Base-by-base conservation (phyloP, 2,888 invertebrate genomes). In the Lymantria dispar region DNA sequence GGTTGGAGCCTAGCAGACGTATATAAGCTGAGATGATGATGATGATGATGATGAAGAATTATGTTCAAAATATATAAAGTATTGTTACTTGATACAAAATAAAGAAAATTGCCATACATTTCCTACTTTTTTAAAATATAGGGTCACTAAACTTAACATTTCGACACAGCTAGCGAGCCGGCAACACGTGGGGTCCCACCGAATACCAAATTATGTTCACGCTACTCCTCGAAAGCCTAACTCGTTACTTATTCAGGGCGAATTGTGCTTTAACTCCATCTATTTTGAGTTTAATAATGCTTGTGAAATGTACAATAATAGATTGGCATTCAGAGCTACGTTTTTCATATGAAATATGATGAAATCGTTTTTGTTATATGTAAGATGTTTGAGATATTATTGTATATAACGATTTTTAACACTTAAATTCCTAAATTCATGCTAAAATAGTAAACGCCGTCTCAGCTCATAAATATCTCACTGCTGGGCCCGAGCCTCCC, bases 101-200 rank as follows among this genome's bases (percentile, higher is more conserved):
- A 22, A 22, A 22, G 3, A 22, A 22, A 10, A 33, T 33, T 40
- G 15, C 3, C 8, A 22, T 15, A 7, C 12, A 40, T 40, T 7
- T 15, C 22, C 1, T 8, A 10, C 3, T 13, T 15, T 15, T 8
- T 15, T 3, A 40, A 47, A 41, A 55, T 51, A 60, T 76, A 73
- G 76, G 49, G 52, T 58, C 67, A 68, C 71, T 70, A 80, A 52
- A 59, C 60, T 48, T 63, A 62, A 63, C 70, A 62, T 72, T 72
- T 58, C 64, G 56, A 62, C 72, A 68, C 76, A 83, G 81, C 82
- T 83, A 86, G 84, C 83, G 86, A 83, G 85, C 73, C 75, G 68
- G 75, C 81, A 85, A 83, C 87, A 87, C 85, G 85, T 85, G 87
- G 83, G 74, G 75, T 76, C 78, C 76, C 71, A 62, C 68, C 57